Evolutionary conservation across 37 sponge, comb jelly and placozoan species (phyloP), one percentile per base, ranked within the genome.

Genomic region (Crambe crambe): DNA sequence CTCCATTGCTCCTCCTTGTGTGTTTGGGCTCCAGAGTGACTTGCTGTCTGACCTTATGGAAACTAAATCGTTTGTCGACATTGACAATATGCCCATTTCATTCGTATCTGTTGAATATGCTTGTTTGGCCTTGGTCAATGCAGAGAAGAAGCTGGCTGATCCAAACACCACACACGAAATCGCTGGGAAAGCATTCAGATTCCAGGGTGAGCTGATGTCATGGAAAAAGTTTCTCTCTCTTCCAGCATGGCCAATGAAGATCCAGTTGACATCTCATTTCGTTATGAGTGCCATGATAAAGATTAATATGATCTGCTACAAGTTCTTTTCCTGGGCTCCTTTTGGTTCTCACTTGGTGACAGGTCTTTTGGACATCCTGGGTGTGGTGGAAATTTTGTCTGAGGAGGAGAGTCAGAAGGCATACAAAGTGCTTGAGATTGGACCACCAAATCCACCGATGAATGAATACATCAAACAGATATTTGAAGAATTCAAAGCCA

Each of bases 301-400:
- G 38, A 17, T 87, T 20, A 92, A 92, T 58, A 34, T 40, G 1
- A 36, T 79, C 31, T 80, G 80, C 80, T 85, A 81, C 10, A 63
- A 27, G 37, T 18, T 75, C 10, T 40, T 81, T 42, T 42, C 76
- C 21, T 58, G 60, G 41, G 88, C 92, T 75, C 92, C 92, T 20
- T 39, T 92, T 59, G 92, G 92, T 5, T 27, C 76, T 3, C 81
- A 76, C 9, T 2, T 92, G 29, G 56, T 60, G n/a, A 73, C 89
- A 0, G 77, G 47, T 3, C 23, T 87, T 27, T 3, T 79, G 57
- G 61, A 68, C 0, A 57, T 88, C 44, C 18, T 88, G 37, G 78
- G 70, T 3, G 10, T 70, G 2, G 66, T 30, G 8, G 83, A 73
- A 67, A 65, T 82, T 51, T 18, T 51, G 54, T 51, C 54, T 9